Evolutionary conservation across 2,797 vertebrate species (phyloP).

Genomic region (Alcedo atthis): DNA sequence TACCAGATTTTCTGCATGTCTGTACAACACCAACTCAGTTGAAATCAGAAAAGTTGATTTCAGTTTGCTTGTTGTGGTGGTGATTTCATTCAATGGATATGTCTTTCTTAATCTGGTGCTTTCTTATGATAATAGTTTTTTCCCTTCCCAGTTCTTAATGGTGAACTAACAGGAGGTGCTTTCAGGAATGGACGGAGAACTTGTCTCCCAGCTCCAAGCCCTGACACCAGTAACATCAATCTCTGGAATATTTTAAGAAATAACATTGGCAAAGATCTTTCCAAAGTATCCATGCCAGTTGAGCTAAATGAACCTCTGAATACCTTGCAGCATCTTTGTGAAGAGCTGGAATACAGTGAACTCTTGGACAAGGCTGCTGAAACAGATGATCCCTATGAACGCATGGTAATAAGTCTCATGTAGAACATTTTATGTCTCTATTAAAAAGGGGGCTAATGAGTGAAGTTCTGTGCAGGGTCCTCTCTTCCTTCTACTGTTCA

Average conservation of each 20-base stretch:
- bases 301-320: conserved; percentile 98
- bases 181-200: conserved; percentile 93
- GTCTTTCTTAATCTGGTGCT: neutral
- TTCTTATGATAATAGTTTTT: conserved; percentile 16
- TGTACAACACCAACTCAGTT: neutral
- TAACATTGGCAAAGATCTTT: conserved; percentile 98
- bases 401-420: conserved; percentile 87
- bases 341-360: conserved; percentile 98
- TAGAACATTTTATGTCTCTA: neutral
- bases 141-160: conserved; percentile 88
- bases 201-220: conserved; percentile 91
- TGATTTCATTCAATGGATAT: neutral
- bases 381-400: conserved; percentile 92
- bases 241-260: conserved; percentile 99
- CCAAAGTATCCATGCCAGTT: conserved; percentile 99
- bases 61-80: neutral
- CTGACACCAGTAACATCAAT: conserved; percentile 97
- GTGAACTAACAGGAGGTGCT: conserved; percentile 91
- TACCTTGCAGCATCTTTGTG: conserved; percentile 97
- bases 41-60: conserved; percentile 4
- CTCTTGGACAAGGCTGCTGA: conserved; percentile 96
- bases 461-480: neutral
- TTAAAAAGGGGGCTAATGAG: neutral
- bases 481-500: neutral
- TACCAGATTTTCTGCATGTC: conserved; percentile 14